Evolutionary conservation across 37 sponge, comb jelly and placozoan genomes (phyloP), one percentile per base, ranked within the genome.

Genomic region (Bolinopsis microptera): DNA sequence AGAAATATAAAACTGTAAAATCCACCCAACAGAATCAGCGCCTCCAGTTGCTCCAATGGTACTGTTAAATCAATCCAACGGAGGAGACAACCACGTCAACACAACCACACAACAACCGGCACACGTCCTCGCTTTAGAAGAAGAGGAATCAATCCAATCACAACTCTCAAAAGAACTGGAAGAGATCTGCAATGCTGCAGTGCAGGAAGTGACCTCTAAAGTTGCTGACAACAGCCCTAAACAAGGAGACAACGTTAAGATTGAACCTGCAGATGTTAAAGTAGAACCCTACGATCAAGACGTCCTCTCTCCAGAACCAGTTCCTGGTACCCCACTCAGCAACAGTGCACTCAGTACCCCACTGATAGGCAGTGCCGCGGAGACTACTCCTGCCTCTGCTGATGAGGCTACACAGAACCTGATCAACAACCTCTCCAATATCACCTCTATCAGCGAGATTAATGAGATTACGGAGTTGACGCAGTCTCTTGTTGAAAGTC

Each of bases 161-260:
- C 61, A 48, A 13, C 13, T 86, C 3, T 39, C 90, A 9, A 28
- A 86, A 34, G 90, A 86, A 27, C 61, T 86, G 24, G 90, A 86
- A 27, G 90, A 86, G 48, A 86, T 86, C n/a, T 86, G 90, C 61
- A 86, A 86, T 27, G 90, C 90, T 38, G 90, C 90, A 24, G 61
- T 35, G 28, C 61, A 48, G 61, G 61, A 48, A 48, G 61, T 48
- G 9, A 18, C 61, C 13, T 5, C 61, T 13, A 48, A 48, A 13
- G 5, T 5, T 48, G 5, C 61, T 48, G 61, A 48, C 5, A 48
- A 5, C 61, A 48, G 61, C 13, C 61, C 61, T 48, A 48, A 13
- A 18, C 61, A 48, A 48, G 61, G 61, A 13, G 61, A 48, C 5
- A 13, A 13, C 13, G 61, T 13, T 48, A 48, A 48, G 5, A 48